Conservation (phyloP, 2,888 invertebrate genomes). For the Polydrusus pterygomalis region DNA sequence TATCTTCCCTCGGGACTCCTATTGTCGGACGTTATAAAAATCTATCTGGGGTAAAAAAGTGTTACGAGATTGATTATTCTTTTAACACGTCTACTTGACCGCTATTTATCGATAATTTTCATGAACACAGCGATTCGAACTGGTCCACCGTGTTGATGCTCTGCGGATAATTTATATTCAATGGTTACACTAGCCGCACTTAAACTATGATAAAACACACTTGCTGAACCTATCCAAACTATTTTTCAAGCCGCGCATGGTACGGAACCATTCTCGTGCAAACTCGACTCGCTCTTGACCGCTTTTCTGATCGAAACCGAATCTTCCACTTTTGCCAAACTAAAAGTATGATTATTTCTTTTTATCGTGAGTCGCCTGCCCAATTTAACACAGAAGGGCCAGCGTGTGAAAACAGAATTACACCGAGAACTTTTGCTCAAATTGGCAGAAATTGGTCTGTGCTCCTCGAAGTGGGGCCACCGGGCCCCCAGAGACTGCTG, state of each 20-base stretch:
- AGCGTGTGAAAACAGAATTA: conserved; percentile 72
- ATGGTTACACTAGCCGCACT: too few species aligned
- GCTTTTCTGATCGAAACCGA: background rate
- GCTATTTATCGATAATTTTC: conserved; percentile 16
- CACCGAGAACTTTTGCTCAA: conserved; percentile 70
- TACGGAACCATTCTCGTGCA: too few species aligned
- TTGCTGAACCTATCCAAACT: too few species aligned
- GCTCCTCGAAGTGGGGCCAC: conserved; percentile 65
- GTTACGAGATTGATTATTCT: conserved; percentile 49
- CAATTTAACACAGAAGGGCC: conserved; percentile 69
- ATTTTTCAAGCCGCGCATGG: too few species aligned
- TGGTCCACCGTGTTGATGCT: too few species aligned
- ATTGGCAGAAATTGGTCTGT: conserved; percentile 78
- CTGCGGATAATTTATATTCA: background rate
- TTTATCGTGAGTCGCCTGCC: conserved; percentile 65
- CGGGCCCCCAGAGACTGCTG: conserved; percentile 68
- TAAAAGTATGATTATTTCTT: conserved; percentile 63
- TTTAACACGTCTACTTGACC: conserved; percentile 34
- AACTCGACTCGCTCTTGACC: too few species aligned
- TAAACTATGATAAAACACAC: too few species aligned
- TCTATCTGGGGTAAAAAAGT: conserved; percentile 48
- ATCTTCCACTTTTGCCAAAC: conserved; percentile 27
- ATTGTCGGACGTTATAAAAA: conserved; percentile 56
- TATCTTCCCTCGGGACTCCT: conserved; percentile 61
- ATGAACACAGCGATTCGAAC: background rate